phyloP scores from a whole-genome alignment of 2,113 vertebrate species.

The Hippocampus barbouri region DNA sequence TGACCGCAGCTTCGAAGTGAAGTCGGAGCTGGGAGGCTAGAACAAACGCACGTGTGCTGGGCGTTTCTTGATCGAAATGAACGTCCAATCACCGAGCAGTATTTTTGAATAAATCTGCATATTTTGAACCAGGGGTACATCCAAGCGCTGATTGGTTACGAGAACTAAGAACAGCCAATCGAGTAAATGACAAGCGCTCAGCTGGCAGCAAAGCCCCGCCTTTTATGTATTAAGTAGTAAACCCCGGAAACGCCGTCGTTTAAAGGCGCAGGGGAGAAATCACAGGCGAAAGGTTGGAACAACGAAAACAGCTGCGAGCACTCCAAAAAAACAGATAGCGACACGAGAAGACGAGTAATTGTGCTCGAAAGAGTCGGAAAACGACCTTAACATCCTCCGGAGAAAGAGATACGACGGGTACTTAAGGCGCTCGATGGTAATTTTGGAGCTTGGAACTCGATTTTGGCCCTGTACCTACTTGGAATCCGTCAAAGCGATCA shows the following conservation, averaged over 20 bases:
- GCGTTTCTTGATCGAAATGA: slow-evolving; percentile 44
- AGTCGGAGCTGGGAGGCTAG: slow-evolving; percentile 41
- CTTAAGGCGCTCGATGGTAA: slow-evolving; percentile 3
- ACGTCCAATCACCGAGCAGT: slow-evolving; percentile 35
- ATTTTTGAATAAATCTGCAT: slow-evolving; percentile 53
- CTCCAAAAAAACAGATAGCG: slow-evolving; percentile 26
- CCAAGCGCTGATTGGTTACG: slow-evolving; percentile 38
- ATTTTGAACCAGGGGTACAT: slow-evolving; percentile 9
- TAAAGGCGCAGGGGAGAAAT: slow-evolving; percentile 68
- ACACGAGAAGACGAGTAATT: slow-evolving; percentile 43
- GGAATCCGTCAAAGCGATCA: slow-evolving; percentile 44
- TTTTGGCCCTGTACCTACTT: slow-evolving; percentile 19
- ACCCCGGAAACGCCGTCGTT: slow-evolving; percentile 71
- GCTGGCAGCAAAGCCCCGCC: slow-evolving; percentile 64
- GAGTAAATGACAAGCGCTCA: slow-evolving; percentile 67
- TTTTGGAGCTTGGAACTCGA: slow-evolving; percentile 23
- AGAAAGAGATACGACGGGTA: background rate
- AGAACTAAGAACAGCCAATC: slow-evolving; percentile 48
- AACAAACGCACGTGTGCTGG: slow-evolving; percentile 76
- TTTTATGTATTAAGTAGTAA: slow-evolving; percentile 22
- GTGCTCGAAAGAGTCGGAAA: slow-evolving; percentile 34
- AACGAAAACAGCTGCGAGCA: slow-evolving; percentile 65
- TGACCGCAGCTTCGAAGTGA: background rate
- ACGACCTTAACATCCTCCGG: slow-evolving; percentile 10
- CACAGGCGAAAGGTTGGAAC: slow-evolving; percentile 58